Evolutionary conservation across 1,140 invertebrate genomes (phyloP), one percentile per base, ranked within the genome.

Genomic region (Odontomachus brunneus): DNA sequence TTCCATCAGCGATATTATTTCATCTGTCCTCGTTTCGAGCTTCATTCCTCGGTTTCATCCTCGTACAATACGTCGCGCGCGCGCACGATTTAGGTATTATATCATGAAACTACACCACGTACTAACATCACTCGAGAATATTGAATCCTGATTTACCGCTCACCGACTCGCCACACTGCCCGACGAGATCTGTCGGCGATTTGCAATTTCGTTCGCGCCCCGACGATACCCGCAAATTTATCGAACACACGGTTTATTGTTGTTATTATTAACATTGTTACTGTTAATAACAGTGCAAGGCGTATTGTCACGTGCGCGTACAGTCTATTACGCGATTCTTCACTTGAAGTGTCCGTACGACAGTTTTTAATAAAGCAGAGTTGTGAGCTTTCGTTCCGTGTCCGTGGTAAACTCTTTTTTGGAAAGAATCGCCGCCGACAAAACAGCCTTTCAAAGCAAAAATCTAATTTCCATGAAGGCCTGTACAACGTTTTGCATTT

Each of bases 1-100:
- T 87, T 87, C 84, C 81, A 87, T 87, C 84, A 87, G 85, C 85
- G 71, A 87, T 87, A 87, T 87, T 87, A 87, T 87, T 87, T 87
- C 84, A 83, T 85, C 85, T 62, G 85, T 38, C 74, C 65, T 83
- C 85, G 57, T 83, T 83, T 57, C 84, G 66, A 15, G 49, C 72
- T 72, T 62, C 80, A 80, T 80, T 80, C 73, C 44, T 78, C 74
- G 71, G 44, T 87, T 87, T 73, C 85, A 86, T 75, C 57, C 80
- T 55, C 66, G 29, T 67, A 83, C 82, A 87, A 87, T 87, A 86
- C 80, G 75, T 80, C 80, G 85, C 53, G 84, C 65, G 73, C 84
- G 85, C 80, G 73, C 84, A 74, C 75, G 66, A 83, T 87, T 86
- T 87, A 83, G 85, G 85, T 87, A 87, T 87, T 86, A 82, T 66